phyloP scores from a whole-genome alignment of 2,797 vertebrate genomes.

The Adrianichthys oophorus region DNA sequence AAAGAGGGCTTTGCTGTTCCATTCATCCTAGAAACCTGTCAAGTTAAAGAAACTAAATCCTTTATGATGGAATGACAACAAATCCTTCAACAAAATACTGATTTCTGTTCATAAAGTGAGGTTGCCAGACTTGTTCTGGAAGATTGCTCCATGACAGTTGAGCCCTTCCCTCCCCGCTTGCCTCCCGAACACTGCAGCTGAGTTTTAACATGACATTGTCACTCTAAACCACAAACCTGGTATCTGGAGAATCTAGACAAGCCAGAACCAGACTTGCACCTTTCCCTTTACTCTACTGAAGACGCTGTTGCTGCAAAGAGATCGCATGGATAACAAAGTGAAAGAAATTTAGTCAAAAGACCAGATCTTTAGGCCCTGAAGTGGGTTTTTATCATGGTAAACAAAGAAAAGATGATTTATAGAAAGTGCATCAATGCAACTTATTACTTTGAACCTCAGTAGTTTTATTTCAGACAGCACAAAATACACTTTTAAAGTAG shows the following conservation, averaged over 20 bases:
- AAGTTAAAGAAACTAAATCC: slow-evolving; percentile 27
- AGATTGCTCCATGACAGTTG: slow-evolving; percentile 47
- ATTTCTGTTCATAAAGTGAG: slow-evolving; percentile 32
- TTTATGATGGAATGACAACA: slow-evolving; percentile 26
- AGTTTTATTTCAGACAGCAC: no score
- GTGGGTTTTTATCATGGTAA: neutral
- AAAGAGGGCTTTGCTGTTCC: slow-evolving; percentile 87
- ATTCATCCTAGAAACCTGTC: slow-evolving; percentile 86
- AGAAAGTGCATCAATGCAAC: neutral
- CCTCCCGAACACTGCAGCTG: neutral
- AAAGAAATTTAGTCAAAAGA: neutral
- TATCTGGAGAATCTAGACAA: slow-evolving; percentile 70
- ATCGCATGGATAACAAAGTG: slow-evolving; percentile 8
- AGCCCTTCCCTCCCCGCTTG: neutral
- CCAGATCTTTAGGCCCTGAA: neutral
- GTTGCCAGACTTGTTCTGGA: slow-evolving; percentile 64
- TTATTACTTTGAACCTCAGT: no score
- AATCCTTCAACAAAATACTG: slow-evolving; percentile 25
- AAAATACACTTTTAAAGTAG: no score
- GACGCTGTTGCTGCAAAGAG: slow-evolving; percentile 26
- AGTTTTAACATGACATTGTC: slow-evolving; percentile 26
- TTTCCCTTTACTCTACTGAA: slow-evolving; percentile 17
- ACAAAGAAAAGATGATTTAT: neutral
- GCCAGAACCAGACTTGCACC: slow-evolving; percentile 20
- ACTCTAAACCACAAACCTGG: slow-evolving; percentile 31